Base-by-base conservation (phyloP, 2,888 invertebrate species). In the Pilophorus perplexus region DNA sequence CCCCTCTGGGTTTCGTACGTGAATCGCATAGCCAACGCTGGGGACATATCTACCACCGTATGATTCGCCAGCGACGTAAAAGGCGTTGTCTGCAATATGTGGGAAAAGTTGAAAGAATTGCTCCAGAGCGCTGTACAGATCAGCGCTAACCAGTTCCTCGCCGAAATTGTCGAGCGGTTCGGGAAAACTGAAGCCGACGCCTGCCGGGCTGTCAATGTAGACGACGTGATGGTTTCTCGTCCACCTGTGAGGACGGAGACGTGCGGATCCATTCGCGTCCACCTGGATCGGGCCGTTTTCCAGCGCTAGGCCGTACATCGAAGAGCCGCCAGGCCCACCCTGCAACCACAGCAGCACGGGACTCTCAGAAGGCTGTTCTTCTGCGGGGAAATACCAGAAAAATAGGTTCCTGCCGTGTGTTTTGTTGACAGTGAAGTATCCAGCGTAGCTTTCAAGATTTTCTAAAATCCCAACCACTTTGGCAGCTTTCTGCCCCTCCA, bases 191-290 rank as follows among this genome's bases (percentile, higher is more conserved):
- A 84, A 86, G 0, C 86, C 86, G 46, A 79, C 77, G 1, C 85
- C 84, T 1, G 83, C 85, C 2, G 86, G 86, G 70, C 84, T 85
- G 71, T 86, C 86, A 67, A 86, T 82, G 74, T 82, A 86, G 37
- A 86, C 77, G 50, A 86, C 74, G 70, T 84, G 82, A 72, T 81
- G 79, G 18, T 81, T 78, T 3, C 79, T 73, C 20, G 82, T 82
- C 85, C 85, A 86, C 25, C 83, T 79, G 68, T 81, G 78, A 66
- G 82, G 77, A 67, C 83, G 74, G 23, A 74, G 23, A 25, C 50
- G 59, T 14, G 64, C 25, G 1, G 40, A 38, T 3, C 20, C 10
- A 25, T 68, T 18, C 14, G 62, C 59, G 20, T 27, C 60, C 12
- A 71, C 37, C 27, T 27, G 59, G 27, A 71, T 71, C 0, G 86